Percentiles rank a stretch among this genome's conserved stretches.
These are phyloP conservation scores for Agriopis leucophaearia DNA, from an alignment of 2,888 invertebrate species.

Conservation along the genomic window DNA sequence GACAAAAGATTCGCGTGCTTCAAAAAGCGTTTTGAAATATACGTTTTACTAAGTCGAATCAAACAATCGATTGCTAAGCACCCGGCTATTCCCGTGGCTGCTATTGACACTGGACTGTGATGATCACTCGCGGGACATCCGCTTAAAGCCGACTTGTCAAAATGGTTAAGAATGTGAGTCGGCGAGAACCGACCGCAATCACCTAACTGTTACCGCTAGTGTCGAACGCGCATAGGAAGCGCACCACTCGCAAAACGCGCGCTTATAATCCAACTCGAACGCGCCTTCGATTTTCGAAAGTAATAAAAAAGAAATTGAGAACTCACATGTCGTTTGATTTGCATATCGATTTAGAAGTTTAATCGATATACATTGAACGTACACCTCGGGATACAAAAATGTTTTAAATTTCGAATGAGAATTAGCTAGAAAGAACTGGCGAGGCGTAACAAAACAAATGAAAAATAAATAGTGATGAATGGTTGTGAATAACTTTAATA, in stretches of 20 bases:
- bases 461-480: slow-evolving; percentile 59
- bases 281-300: slow-evolving; percentile 26
- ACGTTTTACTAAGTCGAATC: slow-evolving; percentile 34
- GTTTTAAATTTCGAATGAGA: slow-evolving; percentile 15
- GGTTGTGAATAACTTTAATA: slow-evolving; percentile 64
- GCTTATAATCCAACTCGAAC: slow-evolving; percentile 43
- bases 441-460: slow-evolving; percentile 43
- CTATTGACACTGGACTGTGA: slow-evolving; percentile 55
- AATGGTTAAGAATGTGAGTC: slow-evolving; percentile 77
- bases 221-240: slow-evolving; percentile 67
- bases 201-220: slow-evolving; percentile 68
- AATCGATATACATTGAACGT: not conserved
- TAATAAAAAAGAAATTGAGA: slow-evolving; percentile 14
- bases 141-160: slow-evolving; percentile 67
- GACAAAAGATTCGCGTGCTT: slow-evolving; percentile 1
- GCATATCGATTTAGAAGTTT: slow-evolving; percentile 9
- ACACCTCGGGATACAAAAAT: slow-evolving; percentile 2
- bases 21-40: slow-evolving; percentile 24
- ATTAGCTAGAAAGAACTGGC: not conserved
- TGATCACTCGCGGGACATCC: slow-evolving; percentile 64
- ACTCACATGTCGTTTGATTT: not conserved
- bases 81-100: slow-evolving; percentile 44
- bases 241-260: slow-evolving; percentile 26
- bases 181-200: slow-evolving; percentile 75
- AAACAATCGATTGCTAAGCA: slow-evolving; percentile 54